A percentile compares a stretch with the other conserved stretches of the same genome.
These are phyloP conservation scores for Merodon equestris DNA, from an alignment of 2,888 invertebrate species.

Conservation along the genomic window DNA sequence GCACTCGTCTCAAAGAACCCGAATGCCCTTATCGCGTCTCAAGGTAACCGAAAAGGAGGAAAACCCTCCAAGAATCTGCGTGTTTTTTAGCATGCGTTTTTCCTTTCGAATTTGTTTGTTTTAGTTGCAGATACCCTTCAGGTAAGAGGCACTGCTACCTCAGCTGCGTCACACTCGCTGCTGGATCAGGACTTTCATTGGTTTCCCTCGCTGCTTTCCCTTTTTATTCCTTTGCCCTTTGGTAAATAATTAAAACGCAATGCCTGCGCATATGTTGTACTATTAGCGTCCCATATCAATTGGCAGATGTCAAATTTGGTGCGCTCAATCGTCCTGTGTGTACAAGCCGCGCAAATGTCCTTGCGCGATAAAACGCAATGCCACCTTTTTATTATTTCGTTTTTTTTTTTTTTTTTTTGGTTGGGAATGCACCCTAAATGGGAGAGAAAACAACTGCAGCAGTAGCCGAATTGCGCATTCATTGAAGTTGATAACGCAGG, in stretches of 20 bases:
- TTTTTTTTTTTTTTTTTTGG: constrained; percentile 21
- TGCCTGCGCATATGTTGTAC: constrained; percentile 48
- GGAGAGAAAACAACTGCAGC: constrained; percentile 17
- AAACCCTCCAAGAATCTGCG: too few species aligned
- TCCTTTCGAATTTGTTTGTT: too few species aligned
- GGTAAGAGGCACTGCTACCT: constrained; percentile 3
- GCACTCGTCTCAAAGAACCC: too few species aligned
- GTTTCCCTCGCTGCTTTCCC: constrained; percentile 30
- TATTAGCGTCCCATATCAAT: constrained; percentile 49
- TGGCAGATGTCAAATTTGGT: constrained; percentile 61
- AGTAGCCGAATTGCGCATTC: constrained; percentile 36
- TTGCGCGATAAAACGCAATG: constrained; percentile 45
- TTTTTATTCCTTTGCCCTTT: constrained; percentile 2
- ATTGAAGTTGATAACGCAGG: constrained; percentile 13
- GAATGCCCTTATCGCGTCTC: too few species aligned
- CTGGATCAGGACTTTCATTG: constrained; percentile 24
- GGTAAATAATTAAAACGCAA: constrained; percentile 18
- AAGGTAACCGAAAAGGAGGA: too few species aligned
- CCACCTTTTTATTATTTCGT: constrained; percentile 7
- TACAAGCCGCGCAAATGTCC: constrained; percentile 49
- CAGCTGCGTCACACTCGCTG: constrained; percentile 37
- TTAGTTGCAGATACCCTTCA: too few species aligned
- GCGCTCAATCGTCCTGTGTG: constrained; percentile 21
- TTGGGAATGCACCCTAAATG: not conserved
- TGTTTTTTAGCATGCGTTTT: too few species aligned